These are phyloP conservation scores for pig (Sus scrofa) DNA, from an alignment of 2,113 vertebrate genomes.

Conservation along the genomic window DNA sequence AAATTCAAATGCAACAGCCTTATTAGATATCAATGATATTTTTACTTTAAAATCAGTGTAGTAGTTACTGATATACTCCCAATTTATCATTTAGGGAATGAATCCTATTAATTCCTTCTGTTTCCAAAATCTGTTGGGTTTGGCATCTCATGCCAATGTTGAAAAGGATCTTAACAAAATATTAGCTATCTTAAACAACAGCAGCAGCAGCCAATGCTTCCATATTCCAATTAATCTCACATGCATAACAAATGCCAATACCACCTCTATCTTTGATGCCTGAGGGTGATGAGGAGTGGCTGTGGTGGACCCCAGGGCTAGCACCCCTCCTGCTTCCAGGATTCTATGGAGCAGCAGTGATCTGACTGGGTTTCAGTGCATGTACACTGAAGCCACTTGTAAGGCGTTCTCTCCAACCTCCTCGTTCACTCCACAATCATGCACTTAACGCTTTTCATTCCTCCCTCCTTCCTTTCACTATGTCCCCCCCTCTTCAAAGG, in stretches of 20 bases:
- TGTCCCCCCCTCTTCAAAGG: neutral
- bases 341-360: neutral
- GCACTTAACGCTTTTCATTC: neutral
- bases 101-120: neutral
- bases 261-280: neutral
- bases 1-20: constrained; percentile 35
- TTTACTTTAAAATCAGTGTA: constrained; percentile 43
- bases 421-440: neutral
- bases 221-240: neutral
- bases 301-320: neutral
- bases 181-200: neutral
- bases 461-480: neutral
- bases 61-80: neutral
- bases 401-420: neutral
- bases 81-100: constrained; percentile 10
- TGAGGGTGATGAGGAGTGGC: neutral
- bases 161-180: neutral
- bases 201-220: neutral
- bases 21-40: neutral
- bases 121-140: constrained; percentile 17
- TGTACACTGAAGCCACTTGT: neutral
- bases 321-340: neutral
- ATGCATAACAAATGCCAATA: neutral
- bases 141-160: neutral
- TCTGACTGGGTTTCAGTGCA: neutral